A percentile compares a stretch with the other conserved stretches of the same genome.
phyloP scores from a whole-genome alignment of 1,140 invertebrate species.

The Acyrthosiphon pisum region DNA sequence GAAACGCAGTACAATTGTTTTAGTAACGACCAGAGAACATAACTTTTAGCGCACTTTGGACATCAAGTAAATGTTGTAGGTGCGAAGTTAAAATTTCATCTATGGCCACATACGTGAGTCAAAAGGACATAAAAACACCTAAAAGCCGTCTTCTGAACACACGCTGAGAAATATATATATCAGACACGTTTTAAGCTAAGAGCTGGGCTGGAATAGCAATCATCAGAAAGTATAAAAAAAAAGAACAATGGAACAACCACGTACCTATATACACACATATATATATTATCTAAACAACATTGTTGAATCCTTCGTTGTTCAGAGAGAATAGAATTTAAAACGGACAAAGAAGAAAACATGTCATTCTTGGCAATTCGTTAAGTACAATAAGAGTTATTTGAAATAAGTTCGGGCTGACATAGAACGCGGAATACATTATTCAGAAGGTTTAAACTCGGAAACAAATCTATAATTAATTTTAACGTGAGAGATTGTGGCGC shows the following conservation, averaged over 20 bases:
- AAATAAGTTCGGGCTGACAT: background rate
- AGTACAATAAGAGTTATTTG: slow-evolving; percentile 20
- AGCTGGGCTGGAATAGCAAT: slow-evolving; percentile 12
- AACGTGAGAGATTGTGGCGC: background rate
- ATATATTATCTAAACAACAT: background rate
- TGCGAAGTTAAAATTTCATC: background rate
- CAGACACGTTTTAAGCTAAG: background rate
- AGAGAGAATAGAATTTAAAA: slow-evolving; percentile 28
- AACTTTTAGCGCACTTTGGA: background rate
- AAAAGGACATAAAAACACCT: slow-evolving; percentile 6
- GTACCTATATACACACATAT: background rate
- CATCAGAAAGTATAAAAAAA: slow-evolving; percentile 4
- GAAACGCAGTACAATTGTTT: background rate
- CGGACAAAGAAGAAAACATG: slow-evolving; percentile 10
- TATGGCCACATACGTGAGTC: background rate
- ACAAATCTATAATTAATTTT: slow-evolving; percentile 33
- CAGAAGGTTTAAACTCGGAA: background rate
- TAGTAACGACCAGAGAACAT: background rate
- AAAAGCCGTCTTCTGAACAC: slow-evolving; percentile 15
- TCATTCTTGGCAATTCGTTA: background rate
- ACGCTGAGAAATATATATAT: background rate
- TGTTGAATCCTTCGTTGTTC: background rate
- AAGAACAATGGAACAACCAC: background rate
- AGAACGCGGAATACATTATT: slow-evolving; percentile 2
- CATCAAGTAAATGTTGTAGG: background rate